Evolutionary conservation across 1,140 invertebrate species (phyloP).

Genomic region (Globodera rostochiensis): DNA sequence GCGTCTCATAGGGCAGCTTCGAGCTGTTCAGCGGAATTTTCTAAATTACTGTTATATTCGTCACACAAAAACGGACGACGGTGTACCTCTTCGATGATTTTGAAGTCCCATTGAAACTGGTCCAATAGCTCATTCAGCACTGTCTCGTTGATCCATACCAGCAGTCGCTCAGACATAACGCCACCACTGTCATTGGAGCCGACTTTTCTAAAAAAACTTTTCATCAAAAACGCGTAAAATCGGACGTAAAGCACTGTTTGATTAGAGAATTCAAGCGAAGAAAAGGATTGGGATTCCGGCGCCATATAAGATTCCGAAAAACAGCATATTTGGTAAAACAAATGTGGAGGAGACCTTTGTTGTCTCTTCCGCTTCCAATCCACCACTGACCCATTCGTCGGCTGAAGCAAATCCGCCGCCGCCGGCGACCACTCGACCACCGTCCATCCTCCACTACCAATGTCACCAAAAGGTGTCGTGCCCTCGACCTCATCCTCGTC

Average conservation of each 20-base stretch:
- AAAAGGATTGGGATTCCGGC: too few species aligned
- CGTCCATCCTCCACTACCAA: background rate
- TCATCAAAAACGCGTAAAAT: too few species aligned
- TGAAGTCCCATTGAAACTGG: constrained; percentile 51
- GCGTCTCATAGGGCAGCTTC: constrained; percentile 54
- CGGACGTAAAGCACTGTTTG: too few species aligned
- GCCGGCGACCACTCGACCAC: constrained; percentile 21
- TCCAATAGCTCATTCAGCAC: constrained; percentile 51
- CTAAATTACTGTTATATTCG: constrained; percentile 42
- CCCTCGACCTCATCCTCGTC: background rate
- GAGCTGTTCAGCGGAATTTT: constrained; percentile 57
- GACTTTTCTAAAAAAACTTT: too few species aligned
- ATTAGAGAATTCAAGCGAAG: too few species aligned
- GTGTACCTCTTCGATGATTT: constrained; percentile 58
- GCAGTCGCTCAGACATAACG: constrained; percentile 23
- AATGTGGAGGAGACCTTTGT: too few species aligned
- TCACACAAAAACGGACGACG: constrained; percentile 35
- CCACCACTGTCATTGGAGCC: background rate
- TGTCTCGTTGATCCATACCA: constrained; percentile 51
- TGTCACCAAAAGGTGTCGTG: background rate
- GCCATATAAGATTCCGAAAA: too few species aligned
- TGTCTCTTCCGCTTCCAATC: too few species aligned
- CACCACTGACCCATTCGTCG: background rate
- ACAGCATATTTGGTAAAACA: too few species aligned
- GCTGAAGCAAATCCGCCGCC: background rate